phyloP scores from a whole-genome alignment of 2,113 vertebrate species.

The Hippocampus guttulatus region DNA sequence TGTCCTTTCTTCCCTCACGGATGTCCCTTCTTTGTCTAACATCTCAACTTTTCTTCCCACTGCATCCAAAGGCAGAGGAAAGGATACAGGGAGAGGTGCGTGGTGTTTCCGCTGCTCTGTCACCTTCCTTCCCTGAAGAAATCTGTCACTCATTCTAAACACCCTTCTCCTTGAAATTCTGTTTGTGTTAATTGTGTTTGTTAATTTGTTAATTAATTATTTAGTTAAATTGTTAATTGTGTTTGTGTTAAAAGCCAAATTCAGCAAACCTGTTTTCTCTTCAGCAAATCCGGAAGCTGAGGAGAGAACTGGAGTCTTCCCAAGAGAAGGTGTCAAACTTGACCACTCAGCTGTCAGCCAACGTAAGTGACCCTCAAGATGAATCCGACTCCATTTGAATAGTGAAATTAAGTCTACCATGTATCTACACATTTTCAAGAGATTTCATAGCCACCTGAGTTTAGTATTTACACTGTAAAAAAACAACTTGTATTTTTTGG shows the following conservation, averaged over 20 bases:
- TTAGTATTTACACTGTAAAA: background rate
- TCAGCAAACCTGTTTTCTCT: constrained; percentile 12
- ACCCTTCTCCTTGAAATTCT: constrained; percentile 5
- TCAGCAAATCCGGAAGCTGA: constrained; percentile 94
- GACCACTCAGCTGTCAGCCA: constrained; percentile 88
- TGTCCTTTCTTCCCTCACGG: background rate
- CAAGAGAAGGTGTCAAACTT: constrained; percentile 93
- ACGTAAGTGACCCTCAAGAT: constrained; percentile 70
- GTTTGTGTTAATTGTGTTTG: background rate
- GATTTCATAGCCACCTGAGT: background rate
- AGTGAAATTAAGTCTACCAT: background rate
- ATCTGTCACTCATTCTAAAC: constrained; percentile 15
- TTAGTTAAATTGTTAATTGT: too few species aligned
- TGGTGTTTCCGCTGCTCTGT: constrained; percentile 29
- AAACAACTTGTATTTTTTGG: too few species aligned
- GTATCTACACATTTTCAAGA: background rate
- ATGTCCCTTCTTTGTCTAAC: constrained; percentile 50
- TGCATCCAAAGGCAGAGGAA: constrained; percentile 88
- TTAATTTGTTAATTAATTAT: too few species aligned
- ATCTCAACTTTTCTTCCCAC: constrained; percentile 63
- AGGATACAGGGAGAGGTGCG: constrained; percentile 96
- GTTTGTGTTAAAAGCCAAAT: background rate
- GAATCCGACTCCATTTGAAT: background rate
- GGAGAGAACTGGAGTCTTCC: constrained; percentile 89
- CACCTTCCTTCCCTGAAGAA: constrained; percentile 22